phyloP scores from a whole-genome alignment of 2,113 vertebrate species.

The Bubo bubo region DNA sequence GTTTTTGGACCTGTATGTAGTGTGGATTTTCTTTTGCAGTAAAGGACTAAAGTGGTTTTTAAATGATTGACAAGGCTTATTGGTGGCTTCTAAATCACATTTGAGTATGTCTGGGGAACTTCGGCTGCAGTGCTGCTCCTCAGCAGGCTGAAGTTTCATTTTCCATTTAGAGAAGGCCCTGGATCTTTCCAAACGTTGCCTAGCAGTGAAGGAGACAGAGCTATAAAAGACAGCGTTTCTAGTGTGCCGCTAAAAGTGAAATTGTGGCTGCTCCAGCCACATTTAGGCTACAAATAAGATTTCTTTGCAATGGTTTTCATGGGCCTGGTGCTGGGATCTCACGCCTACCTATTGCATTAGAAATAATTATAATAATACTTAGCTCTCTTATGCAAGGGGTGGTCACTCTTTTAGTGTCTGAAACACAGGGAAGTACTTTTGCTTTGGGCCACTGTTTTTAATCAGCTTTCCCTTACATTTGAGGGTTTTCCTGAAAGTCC shows the following conservation, averaged over 20 bases:
- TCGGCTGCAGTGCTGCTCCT: neutral
- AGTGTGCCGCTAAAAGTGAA: neutral
- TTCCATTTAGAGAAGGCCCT: conserved; percentile 45
- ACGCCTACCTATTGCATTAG: neutral
- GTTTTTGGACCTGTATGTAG: neutral
- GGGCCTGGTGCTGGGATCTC: neutral
- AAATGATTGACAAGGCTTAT: neutral
- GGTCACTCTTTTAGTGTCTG: neutral
- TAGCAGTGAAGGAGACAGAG: conserved; percentile 35
- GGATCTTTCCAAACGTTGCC: conserved; percentile 53
- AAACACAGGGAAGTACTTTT: neutral
- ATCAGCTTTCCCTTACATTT: neutral
- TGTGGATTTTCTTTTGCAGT: neutral
- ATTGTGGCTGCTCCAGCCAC: neutral
- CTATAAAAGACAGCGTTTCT: conserved; percentile 2
- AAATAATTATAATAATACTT: neutral
- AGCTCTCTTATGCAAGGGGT: neutral
- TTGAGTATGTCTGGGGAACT: conserved; percentile 10
- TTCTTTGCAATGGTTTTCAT: neutral
- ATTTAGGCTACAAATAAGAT: neutral
- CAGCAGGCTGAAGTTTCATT: conserved; percentile 30
- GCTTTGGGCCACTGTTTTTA: neutral
- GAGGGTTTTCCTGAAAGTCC: neutral
- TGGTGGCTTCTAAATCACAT: conserved; percentile 20
- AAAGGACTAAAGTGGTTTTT: neutral